Percentiles rank a stretch among this genome's conserved stretches.
These are phyloP conservation scores for Mythimna impura DNA, from an alignment of 2,888 invertebrate genomes.

Conservation along the genomic window DNA sequence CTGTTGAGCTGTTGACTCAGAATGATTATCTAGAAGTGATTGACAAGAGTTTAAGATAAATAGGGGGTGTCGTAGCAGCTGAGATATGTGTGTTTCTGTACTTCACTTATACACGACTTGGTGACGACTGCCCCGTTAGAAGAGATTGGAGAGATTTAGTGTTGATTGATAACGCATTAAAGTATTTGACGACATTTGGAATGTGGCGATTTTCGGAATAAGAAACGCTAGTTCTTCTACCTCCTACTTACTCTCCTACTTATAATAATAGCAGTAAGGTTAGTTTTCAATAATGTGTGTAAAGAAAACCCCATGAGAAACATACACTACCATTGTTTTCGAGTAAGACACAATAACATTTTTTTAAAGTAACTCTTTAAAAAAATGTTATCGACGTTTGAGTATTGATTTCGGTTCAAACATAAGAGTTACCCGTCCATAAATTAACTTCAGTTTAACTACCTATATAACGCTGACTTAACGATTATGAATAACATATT, in stretches of 20 bases:
- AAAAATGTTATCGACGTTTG: too few relatives aligned
- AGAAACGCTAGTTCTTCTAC: background rate
- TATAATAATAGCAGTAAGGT: too few relatives aligned
- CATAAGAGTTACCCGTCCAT: background rate
- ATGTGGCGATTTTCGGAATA: background rate
- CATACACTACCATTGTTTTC: too few relatives aligned
- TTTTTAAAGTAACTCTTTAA: too few relatives aligned
- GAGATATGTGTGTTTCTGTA: conserved; percentile 20
- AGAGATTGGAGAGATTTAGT: conserved; percentile 17
- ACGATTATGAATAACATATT: conserved; percentile 13
- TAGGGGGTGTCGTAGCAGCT: conserved; percentile 27
- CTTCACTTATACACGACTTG: conserved; percentile 1
- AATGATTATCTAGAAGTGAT: conserved; percentile 48
- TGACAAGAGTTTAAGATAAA: conserved; percentile 52
- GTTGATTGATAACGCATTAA: conserved; percentile 5
- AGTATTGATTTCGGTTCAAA: background rate
- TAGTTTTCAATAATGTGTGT: background rate
- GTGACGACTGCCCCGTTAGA: conserved; percentile 6
- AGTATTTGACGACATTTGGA: background rate
- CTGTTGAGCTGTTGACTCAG: conserved; percentile 24
- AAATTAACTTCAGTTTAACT: background rate
- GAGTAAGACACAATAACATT: too few relatives aligned
- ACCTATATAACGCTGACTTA: conserved; percentile 1
- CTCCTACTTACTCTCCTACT: too few relatives aligned
- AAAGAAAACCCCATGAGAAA: background rate